Conservation (phyloP, 2,113 vertebrate species). For the Pelecanoides urinatrix region DNA sequence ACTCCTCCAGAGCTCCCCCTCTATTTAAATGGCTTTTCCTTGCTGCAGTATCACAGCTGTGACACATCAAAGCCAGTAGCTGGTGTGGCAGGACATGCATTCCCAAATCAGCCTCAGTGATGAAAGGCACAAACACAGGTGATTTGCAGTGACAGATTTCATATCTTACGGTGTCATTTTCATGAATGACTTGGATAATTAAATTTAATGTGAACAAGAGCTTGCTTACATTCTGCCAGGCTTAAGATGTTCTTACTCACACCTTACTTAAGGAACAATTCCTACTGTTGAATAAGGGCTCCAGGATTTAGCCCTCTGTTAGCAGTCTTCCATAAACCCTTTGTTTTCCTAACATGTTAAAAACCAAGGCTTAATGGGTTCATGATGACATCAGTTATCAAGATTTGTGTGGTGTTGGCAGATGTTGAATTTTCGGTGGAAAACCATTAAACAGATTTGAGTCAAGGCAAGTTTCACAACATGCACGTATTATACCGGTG, state of each 20-base stretch:
- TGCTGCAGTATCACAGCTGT: slow-evolving; percentile 27
- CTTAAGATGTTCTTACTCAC: slow-evolving; percentile 57
- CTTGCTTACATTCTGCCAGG: slow-evolving; percentile 34
- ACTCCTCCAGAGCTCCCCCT: not conserved
- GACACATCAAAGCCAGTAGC: slow-evolving; percentile 57
- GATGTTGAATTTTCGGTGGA: slow-evolving; percentile 71
- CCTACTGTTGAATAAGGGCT: slow-evolving; percentile 38
- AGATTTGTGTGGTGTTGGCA: slow-evolving; percentile 72
- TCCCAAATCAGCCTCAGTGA: slow-evolving; percentile 14
- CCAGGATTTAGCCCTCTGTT: slow-evolving; percentile 57
- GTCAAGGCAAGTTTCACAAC: slow-evolving; percentile 62
- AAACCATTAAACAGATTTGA: slow-evolving; percentile 65
- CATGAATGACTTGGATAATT: slow-evolving; percentile 49
- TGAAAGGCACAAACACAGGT: slow-evolving; percentile 20
- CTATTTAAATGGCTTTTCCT: slow-evolving; percentile 32
- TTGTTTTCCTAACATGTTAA: slow-evolving; percentile 61
- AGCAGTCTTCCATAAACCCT: slow-evolving; percentile 65
- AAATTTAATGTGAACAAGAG: slow-evolving; percentile 55
- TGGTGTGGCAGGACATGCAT: slow-evolving; percentile 29
- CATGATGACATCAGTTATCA: slow-evolving; percentile 70
- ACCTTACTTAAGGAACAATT: slow-evolving; percentile 49
- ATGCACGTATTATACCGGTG: slow-evolving; percentile 19
- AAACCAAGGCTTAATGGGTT: slow-evolving; percentile 60
- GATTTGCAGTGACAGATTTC: slow-evolving; percentile 52
- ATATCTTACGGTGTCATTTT: slow-evolving; percentile 43